phyloP scores from a whole-genome alignment of 2,113 vertebrate species.

The Progne subis region DNA sequence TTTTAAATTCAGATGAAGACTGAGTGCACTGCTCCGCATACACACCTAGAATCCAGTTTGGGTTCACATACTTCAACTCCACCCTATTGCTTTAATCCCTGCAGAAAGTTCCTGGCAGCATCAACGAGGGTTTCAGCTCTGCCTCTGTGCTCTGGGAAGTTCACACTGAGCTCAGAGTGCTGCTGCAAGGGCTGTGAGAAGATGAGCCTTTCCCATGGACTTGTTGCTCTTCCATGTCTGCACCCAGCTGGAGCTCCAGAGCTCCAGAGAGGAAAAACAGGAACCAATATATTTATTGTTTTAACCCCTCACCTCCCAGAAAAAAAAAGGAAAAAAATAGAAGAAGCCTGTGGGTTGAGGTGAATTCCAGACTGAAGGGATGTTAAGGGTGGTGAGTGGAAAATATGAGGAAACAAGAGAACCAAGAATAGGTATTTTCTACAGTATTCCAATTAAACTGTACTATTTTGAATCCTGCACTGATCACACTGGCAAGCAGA shows the following conservation, averaged over 20 bases:
- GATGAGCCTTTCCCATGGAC: conserved; percentile 60
- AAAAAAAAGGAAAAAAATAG: background rate
- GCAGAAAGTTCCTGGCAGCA: background rate
- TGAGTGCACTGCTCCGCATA: fast-evolving
- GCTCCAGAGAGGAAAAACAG: conserved; percentile 36
- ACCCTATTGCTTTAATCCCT: background rate
- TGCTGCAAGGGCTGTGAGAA: conserved; percentile 33
- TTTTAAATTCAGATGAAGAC: background rate
- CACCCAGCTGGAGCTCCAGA: conserved; percentile 50
- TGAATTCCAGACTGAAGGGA: background rate
- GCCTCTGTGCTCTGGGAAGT: background rate
- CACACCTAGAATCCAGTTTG: background rate
- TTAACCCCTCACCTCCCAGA: conserved; percentile 37
- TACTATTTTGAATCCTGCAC: background rate
- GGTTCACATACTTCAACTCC: background rate
- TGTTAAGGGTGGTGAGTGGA: background rate
- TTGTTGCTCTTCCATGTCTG: conserved; percentile 19
- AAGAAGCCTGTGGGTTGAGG: background rate
- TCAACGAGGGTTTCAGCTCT: background rate
- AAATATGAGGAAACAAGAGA: background rate
- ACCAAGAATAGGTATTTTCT: background rate
- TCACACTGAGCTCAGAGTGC: background rate
- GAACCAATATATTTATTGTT: conserved; percentile 51
- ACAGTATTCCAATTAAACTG: background rate
- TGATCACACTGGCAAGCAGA: background rate